phyloP scores from a whole-genome alignment of 92 coral and sea anemone genomes.

The Epizoanthus scotinus region DNA sequence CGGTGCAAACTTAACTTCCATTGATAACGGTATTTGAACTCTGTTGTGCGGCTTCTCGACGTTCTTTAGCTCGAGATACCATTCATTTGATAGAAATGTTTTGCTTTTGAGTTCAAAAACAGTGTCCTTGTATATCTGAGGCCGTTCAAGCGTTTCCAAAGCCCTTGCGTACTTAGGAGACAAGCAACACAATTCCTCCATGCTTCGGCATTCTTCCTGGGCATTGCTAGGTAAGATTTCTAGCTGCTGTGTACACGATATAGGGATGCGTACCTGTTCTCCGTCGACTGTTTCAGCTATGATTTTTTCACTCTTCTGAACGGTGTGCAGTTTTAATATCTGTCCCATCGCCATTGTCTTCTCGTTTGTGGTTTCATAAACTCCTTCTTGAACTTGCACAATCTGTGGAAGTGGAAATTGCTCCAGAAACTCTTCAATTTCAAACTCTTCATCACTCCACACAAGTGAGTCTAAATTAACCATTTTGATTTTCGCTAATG shows the following conservation, averaged over 20 bases:
- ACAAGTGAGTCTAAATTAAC: conserved; percentile 36
- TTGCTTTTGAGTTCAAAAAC: conserved; percentile 28
- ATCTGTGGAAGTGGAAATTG: conserved; percentile 33
- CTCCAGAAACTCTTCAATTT: conserved; percentile 19
- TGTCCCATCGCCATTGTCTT: conserved; percentile 29
- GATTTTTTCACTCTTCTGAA: conserved; percentile 17
- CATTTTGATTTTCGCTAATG: conserved; percentile 18
- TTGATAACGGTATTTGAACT: conserved; percentile 31
- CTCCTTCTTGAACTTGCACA: conserved; percentile 36
- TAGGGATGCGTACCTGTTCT: conserved; percentile 20
- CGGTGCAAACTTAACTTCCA: conserved; percentile 24
- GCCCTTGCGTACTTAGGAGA: conserved; percentile 23
- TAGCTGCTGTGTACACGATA: conserved; percentile 18
- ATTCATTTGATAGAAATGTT: conserved; percentile 10
- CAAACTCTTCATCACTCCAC: conserved; percentile 37
- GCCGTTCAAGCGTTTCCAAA: conserved; percentile 31
- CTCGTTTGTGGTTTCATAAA: conserved; percentile 32
- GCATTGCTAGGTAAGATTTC: conserved; percentile 9
- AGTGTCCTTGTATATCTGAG: conserved; percentile 6
- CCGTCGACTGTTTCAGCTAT: conserved; percentile 15
- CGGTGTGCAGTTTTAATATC: conserved; percentile 31
- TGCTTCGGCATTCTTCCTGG: background rate
- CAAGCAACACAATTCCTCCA: conserved; percentile 1
- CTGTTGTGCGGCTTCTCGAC: conserved; percentile 33
- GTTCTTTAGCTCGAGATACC: conserved; percentile 33